phyloP scores from a whole-genome alignment of 1,140 invertebrate species.

The Oscheius sp. region DNA sequence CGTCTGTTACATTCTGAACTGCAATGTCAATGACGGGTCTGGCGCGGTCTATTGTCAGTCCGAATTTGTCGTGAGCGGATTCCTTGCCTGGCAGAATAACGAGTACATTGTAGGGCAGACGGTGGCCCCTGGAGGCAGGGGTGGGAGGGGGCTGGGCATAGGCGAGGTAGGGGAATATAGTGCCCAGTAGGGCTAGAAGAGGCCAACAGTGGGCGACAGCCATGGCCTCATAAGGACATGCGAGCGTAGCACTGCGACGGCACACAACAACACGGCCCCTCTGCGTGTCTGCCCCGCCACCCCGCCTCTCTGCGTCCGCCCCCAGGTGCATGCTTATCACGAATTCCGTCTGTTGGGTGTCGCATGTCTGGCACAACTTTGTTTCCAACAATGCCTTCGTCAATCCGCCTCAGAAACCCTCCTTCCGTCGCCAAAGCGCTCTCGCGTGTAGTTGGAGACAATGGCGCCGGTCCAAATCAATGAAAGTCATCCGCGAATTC shows the following conservation, averaged over 20 bases:
- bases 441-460: too few relatives aligned
- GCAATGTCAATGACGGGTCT: constrained; percentile 59
- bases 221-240: constrained; percentile 38
- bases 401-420: too few relatives aligned
- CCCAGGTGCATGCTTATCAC: constrained; percentile 11
- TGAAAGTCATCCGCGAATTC: too few relatives aligned
- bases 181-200: constrained; percentile 1
- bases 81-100: constrained; percentile 50
- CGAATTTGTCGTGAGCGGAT: constrained; percentile 57
- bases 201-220: constrained; percentile 5
- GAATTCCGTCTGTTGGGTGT: neutral
- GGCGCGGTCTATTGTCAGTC: constrained; percentile 54
- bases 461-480: too few relatives aligned
- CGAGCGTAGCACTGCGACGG: constrained; percentile 11
- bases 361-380: too few relatives aligned
- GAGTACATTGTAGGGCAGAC: constrained; percentile 52
- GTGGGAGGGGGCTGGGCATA: constrained; percentile 15
- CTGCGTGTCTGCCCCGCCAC: neutral
- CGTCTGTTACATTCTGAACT: constrained; percentile 50
- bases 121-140: neutral
- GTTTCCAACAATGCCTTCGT: too few relatives aligned
- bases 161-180: constrained; percentile 5
- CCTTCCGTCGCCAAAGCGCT: too few relatives aligned
- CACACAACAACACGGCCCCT: constrained; percentile 4
- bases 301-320: constrained; percentile 1